phyloP scores from a whole-genome alignment of 2,888 invertebrate species.

The Rotaria macrura region DNA sequence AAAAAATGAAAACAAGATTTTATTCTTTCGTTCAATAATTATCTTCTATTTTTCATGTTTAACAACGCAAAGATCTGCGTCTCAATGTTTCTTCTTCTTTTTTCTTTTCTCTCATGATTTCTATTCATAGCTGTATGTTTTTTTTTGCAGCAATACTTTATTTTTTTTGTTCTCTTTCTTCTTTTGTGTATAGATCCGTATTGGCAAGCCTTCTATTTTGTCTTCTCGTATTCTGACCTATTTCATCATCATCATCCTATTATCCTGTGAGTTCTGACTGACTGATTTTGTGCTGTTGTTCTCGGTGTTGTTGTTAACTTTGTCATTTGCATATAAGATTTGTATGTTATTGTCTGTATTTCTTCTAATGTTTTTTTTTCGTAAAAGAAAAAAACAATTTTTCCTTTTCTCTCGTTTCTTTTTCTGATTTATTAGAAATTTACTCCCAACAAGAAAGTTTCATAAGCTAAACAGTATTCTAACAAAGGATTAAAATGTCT shows the following conservation, averaged over 20 bases:
- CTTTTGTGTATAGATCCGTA: not conserved
- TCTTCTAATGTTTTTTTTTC: not conserved
- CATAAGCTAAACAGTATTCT: no score
- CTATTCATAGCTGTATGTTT: not conserved
- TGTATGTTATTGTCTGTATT: constrained; percentile 1
- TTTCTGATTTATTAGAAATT: not conserved
- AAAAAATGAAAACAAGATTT: not conserved
- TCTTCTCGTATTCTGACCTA: not conserved
- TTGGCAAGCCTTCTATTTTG: not conserved
- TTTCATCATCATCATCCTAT: not conserved
- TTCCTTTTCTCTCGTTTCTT: not conserved
- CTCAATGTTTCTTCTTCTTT: not conserved
- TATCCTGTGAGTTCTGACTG: constrained; percentile 2
- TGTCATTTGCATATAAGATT: constrained; percentile 8
- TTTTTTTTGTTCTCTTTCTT: not conserved
- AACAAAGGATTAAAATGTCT: no score
- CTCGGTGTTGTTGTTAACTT: not conserved
- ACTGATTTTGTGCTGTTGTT: constrained; percentile 11
- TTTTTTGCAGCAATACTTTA: not conserved
- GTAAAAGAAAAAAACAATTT: not conserved
- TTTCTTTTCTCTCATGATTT: not conserved
- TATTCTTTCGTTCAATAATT: not conserved
- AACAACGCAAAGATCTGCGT: not conserved
- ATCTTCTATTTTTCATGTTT: not conserved
- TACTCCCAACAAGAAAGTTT: not conserved